Evolutionary conservation across 35 echinoderm and acorn worm genomes (phyloP).

Genomic region (Eucidaris tribuloides): DNA sequence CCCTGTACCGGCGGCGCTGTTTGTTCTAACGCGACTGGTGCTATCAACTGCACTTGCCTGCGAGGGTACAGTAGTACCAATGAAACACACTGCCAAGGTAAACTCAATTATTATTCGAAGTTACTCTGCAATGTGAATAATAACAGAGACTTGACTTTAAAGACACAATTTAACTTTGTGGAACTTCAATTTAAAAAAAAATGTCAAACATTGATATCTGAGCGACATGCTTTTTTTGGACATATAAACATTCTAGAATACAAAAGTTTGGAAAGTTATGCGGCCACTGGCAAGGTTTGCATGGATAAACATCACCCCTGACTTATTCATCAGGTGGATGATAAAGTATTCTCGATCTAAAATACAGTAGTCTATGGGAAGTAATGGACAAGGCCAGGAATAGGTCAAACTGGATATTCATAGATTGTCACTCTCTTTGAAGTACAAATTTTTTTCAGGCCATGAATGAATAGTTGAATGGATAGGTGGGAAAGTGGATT

Average conservation of each 20-base stretch:
- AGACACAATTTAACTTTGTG: neutral
- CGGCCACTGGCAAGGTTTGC: too few relatives aligned
- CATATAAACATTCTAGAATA: neutral
- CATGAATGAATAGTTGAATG: too few relatives aligned
- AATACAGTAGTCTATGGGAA: too few relatives aligned
- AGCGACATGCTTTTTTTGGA: neutral
- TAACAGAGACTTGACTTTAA: neutral
- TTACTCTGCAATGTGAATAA: neutral
- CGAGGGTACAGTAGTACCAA: neutral
- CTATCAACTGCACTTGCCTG: neutral
- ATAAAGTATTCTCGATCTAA: too few relatives aligned
- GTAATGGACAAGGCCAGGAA: too few relatives aligned
- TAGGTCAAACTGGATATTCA: too few relatives aligned
- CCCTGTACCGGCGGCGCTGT: neutral
- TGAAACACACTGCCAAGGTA: slow-evolving; percentile 9
- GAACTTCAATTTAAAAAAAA: neutral
- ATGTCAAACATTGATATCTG: neutral
- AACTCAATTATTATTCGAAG: neutral
- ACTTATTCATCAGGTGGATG: too few relatives aligned
- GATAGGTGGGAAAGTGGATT: too few relatives aligned
- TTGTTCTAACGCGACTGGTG: neutral
- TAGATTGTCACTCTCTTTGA: too few relatives aligned
- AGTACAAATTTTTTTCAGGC: too few relatives aligned
- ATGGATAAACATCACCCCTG: too few relatives aligned
- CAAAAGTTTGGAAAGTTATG: neutral